Conservation (phyloP, 2,113 vertebrate species). For the Gavialis gangeticus region DNA sequence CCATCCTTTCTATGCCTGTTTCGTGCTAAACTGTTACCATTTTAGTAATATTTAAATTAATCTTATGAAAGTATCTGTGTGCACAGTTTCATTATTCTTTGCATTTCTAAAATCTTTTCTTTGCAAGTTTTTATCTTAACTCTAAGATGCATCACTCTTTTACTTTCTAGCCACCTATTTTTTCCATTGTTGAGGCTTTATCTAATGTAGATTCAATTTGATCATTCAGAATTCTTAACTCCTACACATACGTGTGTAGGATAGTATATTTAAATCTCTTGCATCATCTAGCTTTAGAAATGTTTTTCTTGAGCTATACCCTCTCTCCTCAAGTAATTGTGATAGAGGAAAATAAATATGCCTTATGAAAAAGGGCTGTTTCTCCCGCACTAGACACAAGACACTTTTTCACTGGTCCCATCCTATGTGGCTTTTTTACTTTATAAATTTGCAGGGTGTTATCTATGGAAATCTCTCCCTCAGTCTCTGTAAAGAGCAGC, state of each 20-base stretch:
- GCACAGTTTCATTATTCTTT: background rate
- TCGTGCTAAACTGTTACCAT: background rate
- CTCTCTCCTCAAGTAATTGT: background rate
- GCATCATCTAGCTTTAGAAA: background rate
- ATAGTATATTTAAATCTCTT: background rate
- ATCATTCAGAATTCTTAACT: background rate
- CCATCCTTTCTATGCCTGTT: too few relatives aligned
- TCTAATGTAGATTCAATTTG: background rate
- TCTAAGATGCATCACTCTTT: background rate
- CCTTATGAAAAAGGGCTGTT: background rate
- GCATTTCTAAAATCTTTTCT: background rate
- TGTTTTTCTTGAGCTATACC: background rate
- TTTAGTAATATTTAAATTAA: background rate
- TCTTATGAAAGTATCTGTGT: background rate
- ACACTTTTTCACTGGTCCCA: background rate
- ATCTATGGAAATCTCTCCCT: background rate
- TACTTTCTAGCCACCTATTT: background rate
- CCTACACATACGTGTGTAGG: background rate
- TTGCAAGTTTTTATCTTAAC: background rate
- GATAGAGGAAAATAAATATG: background rate
- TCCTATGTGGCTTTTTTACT: background rate
- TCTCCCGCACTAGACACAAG: background rate
- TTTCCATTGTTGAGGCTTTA: background rate
- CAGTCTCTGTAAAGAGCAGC: rapidly evolving
- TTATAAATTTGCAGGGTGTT: background rate